These are phyloP conservation scores for Agrochola litura DNA, from an alignment of 2,888 invertebrate species.

Conservation along the genomic window DNA sequence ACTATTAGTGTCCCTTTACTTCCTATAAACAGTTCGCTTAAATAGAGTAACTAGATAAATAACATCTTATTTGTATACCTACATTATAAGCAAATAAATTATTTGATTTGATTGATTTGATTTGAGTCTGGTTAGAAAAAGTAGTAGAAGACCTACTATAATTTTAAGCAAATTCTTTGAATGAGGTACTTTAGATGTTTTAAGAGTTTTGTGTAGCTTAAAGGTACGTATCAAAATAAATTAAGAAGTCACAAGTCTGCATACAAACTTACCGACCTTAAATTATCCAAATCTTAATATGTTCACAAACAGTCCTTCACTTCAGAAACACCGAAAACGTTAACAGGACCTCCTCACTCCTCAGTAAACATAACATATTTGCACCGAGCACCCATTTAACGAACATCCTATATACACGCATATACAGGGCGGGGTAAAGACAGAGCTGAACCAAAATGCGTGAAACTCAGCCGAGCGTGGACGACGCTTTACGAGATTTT, in stretches of 20 bases:
- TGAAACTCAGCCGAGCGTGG: conserved; percentile 59
- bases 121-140: too few species aligned
- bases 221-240: neutral
- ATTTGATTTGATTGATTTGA: too few species aligned
- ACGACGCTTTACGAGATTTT: conserved; percentile 63
- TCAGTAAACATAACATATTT: conserved; percentile 46
- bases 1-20: too few species aligned
- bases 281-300: conserved; percentile 12
- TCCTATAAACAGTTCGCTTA: neutral
- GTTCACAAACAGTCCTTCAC: conserved; percentile 14
- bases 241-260: neutral
- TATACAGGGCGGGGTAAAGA: conserved; percentile 37
- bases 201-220: too few species aligned
- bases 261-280: neutral
- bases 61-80: too few species aligned
- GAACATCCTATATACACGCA: conserved; percentile 27
- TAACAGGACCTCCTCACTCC: conserved; percentile 8
- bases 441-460: conserved; percentile 60
- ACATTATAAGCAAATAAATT: too few species aligned
- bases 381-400: conserved; percentile 46
- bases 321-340: conserved; percentile 23
- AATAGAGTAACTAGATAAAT: too few species aligned
- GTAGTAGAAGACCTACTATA: too few species aligned
- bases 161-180: too few species aligned
- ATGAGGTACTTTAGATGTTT: neutral